A percentile compares a stretch with the other conserved stretches of the same genome.
Evolutionary conservation across 2,797 vertebrate species (phyloP).

Genomic region (Urosaurus nigricauda): DNA sequence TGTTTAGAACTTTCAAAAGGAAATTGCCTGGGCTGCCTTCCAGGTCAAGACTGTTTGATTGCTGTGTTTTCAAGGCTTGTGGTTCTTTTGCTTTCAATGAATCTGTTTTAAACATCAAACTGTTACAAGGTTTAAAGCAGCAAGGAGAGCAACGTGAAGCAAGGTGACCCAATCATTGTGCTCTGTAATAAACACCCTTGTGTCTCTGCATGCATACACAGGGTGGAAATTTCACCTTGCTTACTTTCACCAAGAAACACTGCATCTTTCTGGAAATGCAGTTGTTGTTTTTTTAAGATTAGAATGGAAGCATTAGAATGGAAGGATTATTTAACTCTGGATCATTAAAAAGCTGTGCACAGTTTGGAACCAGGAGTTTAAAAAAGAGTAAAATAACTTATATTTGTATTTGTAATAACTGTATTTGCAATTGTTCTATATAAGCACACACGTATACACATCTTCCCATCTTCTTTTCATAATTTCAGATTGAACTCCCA

Average conservation of each 20-base stretch:
- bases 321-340: slow-evolving; percentile 17
- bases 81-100: not conserved
- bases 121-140: slow-evolving; percentile 38
- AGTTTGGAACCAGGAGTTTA: not conserved
- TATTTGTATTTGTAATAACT: not conserved
- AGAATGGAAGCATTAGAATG: slow-evolving; percentile 17
- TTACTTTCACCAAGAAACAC: not conserved
- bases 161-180: slow-evolving; percentile 43
- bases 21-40: slow-evolving; percentile 36
- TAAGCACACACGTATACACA: not conserved
- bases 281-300: not conserved
- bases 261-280: slow-evolving; percentile 39
- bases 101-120: slow-evolving; percentile 28
- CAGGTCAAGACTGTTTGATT: slow-evolving; percentile 24
- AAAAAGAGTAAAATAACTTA: not conserved
- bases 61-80: not conserved
- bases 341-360: not conserved
- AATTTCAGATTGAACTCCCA: not conserved
- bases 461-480: not conserved
- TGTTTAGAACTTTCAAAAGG: not conserved
- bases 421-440: not conserved
- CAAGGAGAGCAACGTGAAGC: slow-evolving; percentile 59
- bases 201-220: no score
- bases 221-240: not conserved
- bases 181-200: slow-evolving; percentile 43